Conservation (phyloP, 1,140 invertebrate genomes). For the Globodera ellingtonae region DNA sequence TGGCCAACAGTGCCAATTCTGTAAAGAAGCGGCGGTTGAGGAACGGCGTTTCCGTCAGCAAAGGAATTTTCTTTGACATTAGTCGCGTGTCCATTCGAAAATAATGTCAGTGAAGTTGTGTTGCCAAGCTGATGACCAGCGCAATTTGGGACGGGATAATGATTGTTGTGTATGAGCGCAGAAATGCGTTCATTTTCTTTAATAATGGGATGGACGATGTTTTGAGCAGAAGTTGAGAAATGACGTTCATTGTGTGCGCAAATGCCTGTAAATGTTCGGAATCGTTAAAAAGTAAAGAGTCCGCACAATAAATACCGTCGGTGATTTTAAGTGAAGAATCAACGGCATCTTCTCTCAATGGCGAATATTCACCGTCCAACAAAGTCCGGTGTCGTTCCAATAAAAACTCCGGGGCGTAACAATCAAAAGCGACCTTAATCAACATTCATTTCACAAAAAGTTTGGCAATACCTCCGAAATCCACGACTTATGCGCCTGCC, state of each 20-base stretch:
- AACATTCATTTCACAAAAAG: not conserved
- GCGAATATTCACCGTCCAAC: not conserved
- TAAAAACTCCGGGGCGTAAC: slow-evolving; percentile 72
- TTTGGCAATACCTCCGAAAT: slow-evolving; percentile 73
- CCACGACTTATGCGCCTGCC: slow-evolving; percentile 91
- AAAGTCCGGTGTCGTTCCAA: not conserved
- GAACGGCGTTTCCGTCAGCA: slow-evolving; percentile 8
- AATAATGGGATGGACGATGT: not conserved
- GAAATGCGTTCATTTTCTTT: slow-evolving; percentile 10
- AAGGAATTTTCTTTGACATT: not conserved
- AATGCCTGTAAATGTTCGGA: slow-evolving; percentile 1
- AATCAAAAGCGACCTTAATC: slow-evolving; percentile 84
- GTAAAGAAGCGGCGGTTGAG: slow-evolving; percentile 68
- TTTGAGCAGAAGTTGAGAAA: not conserved
- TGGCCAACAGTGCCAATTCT: slow-evolving; percentile 93
- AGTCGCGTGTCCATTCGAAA: not conserved
- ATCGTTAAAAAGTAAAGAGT: not conserved
- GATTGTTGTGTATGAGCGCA: not conserved
- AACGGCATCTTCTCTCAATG: not conserved
- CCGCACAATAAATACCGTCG: slow-evolving; percentile 11
- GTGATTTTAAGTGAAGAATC: not conserved
- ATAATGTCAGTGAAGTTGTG: not conserved
- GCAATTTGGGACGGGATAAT: not conserved
- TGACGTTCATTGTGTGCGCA: not conserved
- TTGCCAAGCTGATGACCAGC: not conserved